Evolutionary conservation across 2,797 vertebrate species (phyloP).

Genomic region (Hapalemur alaotrensis): DNA sequence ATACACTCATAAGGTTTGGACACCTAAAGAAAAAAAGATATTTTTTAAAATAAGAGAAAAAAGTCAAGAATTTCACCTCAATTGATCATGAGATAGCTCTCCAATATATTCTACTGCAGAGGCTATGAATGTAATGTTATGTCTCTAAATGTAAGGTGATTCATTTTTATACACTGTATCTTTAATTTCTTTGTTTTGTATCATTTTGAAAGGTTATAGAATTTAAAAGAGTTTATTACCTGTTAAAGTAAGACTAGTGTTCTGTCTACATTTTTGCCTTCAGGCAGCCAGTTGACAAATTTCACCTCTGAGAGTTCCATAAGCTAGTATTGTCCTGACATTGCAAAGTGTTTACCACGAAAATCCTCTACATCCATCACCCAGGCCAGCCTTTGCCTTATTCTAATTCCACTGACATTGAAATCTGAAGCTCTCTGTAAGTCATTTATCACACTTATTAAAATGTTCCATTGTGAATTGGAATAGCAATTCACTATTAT

Average conservation of each 20-base stretch:
- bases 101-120: background rate
- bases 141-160: background rate
- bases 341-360: constrained; percentile 84
- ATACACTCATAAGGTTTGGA: background rate
- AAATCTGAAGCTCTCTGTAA: constrained; percentile 87
- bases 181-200: constrained; percentile 23
- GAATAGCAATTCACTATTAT: constrained; percentile 91
- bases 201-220: constrained; percentile 36
- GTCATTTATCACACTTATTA: constrained; percentile 93
- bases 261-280: constrained; percentile 71
- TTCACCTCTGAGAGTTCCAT: constrained; percentile 81
- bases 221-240: constrained; percentile 61
- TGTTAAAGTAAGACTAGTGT: constrained; percentile 74
- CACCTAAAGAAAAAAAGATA: background rate
- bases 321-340: constrained; percentile 81
- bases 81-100: background rate
- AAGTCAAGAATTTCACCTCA: background rate
- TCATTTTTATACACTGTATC: background rate
- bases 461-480: constrained; percentile 92
- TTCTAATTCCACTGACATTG: constrained; percentile 82
- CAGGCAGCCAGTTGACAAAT: constrained; percentile 82
- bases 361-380: constrained; percentile 85
- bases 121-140: background rate
- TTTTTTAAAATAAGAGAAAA: background rate
- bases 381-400: constrained; percentile 68